A percentile compares a stretch with the other conserved stretches of the same genome.
phyloP scores from a whole-genome alignment of 2,888 invertebrate species.

The Latrodectus elegans region DNA sequence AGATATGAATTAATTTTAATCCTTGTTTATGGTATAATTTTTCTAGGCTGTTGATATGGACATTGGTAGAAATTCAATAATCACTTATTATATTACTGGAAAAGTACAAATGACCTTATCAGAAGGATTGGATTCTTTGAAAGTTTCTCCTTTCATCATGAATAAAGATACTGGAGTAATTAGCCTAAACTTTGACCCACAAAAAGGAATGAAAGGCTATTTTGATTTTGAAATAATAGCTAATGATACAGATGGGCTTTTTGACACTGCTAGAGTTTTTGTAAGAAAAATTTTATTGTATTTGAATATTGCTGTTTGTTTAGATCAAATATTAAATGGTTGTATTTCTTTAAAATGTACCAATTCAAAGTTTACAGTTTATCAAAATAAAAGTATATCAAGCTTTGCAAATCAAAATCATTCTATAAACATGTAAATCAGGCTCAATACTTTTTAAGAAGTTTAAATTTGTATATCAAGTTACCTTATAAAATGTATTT shows the following conservation, averaged over 20 bases:
- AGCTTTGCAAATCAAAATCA: no score
- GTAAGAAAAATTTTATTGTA: conserved; percentile 70
- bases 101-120: conserved; percentile 64
- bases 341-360: no score
- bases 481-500: no score
- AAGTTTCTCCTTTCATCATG: conserved; percentile 87
- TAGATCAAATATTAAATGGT: no score
- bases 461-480: no score
- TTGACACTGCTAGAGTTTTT: conserved; percentile 89
- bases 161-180: conserved; percentile 88
- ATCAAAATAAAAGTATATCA: no score
- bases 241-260: conserved; percentile 88
- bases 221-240: conserved; percentile 92
- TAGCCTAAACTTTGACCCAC: conserved; percentile 93
- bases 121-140: conserved; percentile 82
- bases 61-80: conserved; percentile 73
- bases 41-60: conserved; percentile 74
- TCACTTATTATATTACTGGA: conserved; percentile 79
- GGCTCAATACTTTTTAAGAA: no score
- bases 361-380: no score
- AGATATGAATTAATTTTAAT: background rate
- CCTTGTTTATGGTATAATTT: background rate
- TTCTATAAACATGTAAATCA: no score
- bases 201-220: conserved; percentile 96
- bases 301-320: no score